A percentile compares a stretch with the other conserved stretches of the same genome.
Evolutionary conservation across 2,888 invertebrate species (phyloP).

Genomic region (Tiliacea citrago): DNA sequence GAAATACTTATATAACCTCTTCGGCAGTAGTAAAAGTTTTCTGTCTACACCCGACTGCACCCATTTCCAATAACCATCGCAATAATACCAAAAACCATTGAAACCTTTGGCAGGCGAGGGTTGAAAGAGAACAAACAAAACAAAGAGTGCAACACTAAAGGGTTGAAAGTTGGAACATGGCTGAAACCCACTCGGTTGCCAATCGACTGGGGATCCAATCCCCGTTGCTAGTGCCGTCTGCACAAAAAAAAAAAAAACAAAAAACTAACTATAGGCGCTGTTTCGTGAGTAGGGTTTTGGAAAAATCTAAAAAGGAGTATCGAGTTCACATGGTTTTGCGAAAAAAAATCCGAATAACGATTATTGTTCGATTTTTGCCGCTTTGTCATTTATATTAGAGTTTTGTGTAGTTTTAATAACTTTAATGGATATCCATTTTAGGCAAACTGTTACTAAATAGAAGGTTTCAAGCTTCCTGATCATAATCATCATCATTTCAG

Average conservation of each 20-base stretch:
- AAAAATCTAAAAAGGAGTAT: constrained; percentile 23
- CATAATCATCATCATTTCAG: no score
- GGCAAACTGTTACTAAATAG: neutral
- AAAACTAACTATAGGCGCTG: constrained; percentile 7
- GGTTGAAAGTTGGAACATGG: constrained; percentile 51
- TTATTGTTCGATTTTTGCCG: constrained; percentile 16
- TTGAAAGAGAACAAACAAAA: constrained; percentile 48
- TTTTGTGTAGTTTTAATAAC: neutral
- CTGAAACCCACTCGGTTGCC: constrained; percentile 51
- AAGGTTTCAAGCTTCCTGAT: neutral
- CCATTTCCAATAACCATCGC: constrained; percentile 23
- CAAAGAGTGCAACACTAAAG: constrained; percentile 43
- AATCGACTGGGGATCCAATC: constrained; percentile 56
- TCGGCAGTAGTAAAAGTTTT: neutral
- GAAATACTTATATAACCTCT: no score
- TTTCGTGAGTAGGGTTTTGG: constrained; percentile 13
- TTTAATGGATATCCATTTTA: neutral
- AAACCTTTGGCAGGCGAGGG: constrained; percentile 13
- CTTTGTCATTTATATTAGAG: neutral
- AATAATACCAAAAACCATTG: constrained; percentile 27
- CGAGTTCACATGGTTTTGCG: constrained; percentile 15
- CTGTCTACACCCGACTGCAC: neutral
- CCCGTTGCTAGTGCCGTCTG: constrained; percentile 8
- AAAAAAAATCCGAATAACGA: constrained; percentile 16
- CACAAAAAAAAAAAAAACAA: constrained; percentile 33